phyloP scores from a whole-genome alignment of 2,888 invertebrate species.

The Macrostomum cliftonense region DNA sequence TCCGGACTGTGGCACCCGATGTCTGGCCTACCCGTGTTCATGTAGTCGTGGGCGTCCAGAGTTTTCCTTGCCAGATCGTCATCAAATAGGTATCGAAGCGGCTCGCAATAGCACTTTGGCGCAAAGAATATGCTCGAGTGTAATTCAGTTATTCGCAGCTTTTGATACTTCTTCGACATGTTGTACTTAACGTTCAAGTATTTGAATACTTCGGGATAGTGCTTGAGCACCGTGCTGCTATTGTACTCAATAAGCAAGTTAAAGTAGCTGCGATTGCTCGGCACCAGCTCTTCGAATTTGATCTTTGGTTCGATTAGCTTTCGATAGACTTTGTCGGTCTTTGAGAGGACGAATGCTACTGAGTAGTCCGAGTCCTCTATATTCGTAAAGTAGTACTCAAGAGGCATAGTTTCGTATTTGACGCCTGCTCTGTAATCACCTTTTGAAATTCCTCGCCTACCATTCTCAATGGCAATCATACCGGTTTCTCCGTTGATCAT shows the following conservation, averaged over 20 bases:
- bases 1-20: slow-evolving; percentile 22
- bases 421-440: slow-evolving; percentile 13
- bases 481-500: slow-evolving; percentile 23
- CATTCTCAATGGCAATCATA: slow-evolving; percentile 8
- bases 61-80: slow-evolving; percentile 35
- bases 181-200: slow-evolving; percentile 26
- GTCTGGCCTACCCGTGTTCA: slow-evolving; percentile 27
- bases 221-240: slow-evolving; percentile 16
- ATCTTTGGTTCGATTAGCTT: slow-evolving; percentile 2
- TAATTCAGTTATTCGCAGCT: slow-evolving; percentile 31
- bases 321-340: slow-evolving; percentile 29
- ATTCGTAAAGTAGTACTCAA: slow-evolving; percentile 35
- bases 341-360: slow-evolving; percentile 35
- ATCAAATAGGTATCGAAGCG: slow-evolving; percentile 36
- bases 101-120: slow-evolving; percentile 37
- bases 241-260: slow-evolving; percentile 37
- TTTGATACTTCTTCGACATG: slow-evolving; percentile 20
- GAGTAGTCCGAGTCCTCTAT: slow-evolving; percentile 34
- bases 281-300: slow-evolving; percentile 25
- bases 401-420: slow-evolving; percentile 15
- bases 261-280: slow-evolving; percentile 34
- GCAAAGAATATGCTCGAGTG: slow-evolving; percentile 37
- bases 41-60: slow-evolving; percentile 34
- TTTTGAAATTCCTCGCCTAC: slow-evolving; percentile 12
- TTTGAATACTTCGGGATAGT: slow-evolving; percentile 23